phyloP scores from a whole-genome alignment of 2,888 invertebrate genomes.

The Drosophila rellima region DNA sequence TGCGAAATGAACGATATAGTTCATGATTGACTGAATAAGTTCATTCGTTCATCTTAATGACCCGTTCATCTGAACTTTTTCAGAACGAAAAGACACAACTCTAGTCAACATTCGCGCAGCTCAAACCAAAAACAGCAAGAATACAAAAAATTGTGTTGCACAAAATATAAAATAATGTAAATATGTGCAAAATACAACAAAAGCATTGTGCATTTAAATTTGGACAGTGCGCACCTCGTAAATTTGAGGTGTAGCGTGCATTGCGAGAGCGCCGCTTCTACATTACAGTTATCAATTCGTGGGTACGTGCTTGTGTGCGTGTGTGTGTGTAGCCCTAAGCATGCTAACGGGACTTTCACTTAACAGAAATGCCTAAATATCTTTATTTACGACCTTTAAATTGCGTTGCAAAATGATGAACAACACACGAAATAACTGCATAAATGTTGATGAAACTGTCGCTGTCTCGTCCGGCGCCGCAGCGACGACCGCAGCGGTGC shows the following conservation, averaged over 20 bases:
- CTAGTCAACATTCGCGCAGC: conserved; percentile 46
- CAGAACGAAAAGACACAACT: too few species aligned
- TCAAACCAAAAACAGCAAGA: conserved; percentile 41
- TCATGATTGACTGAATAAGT: too few species aligned
- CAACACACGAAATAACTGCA: conserved; percentile 37
- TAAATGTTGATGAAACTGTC: conserved; percentile 39
- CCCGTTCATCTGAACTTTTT: too few species aligned
- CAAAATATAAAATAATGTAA: conserved; percentile 25
- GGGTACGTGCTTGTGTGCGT: conserved; percentile 7
- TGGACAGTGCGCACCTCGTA: conserved; percentile 26
- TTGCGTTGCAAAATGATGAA: conserved; percentile 51
- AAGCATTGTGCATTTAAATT: conserved; percentile 28
- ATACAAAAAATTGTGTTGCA: conserved; percentile 20
- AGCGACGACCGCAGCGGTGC: conserved; percentile 23
- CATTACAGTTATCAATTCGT: conserved; percentile 37
- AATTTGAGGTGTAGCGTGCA: conserved; percentile 29
- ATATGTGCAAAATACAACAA: conserved; percentile 42
- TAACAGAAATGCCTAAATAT: conserved; percentile 21
- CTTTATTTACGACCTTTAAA: conserved; percentile 32
- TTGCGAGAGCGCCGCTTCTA: conserved; percentile 32
- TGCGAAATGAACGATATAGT: too few species aligned
- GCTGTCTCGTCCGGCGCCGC: conserved; percentile 19
- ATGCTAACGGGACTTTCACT: conserved; percentile 63
- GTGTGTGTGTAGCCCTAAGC: conserved; percentile 24
- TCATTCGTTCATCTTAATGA: too few species aligned